Conservation (phyloP, 2,113 vertebrate species). For the Motacilla alba region DNA sequence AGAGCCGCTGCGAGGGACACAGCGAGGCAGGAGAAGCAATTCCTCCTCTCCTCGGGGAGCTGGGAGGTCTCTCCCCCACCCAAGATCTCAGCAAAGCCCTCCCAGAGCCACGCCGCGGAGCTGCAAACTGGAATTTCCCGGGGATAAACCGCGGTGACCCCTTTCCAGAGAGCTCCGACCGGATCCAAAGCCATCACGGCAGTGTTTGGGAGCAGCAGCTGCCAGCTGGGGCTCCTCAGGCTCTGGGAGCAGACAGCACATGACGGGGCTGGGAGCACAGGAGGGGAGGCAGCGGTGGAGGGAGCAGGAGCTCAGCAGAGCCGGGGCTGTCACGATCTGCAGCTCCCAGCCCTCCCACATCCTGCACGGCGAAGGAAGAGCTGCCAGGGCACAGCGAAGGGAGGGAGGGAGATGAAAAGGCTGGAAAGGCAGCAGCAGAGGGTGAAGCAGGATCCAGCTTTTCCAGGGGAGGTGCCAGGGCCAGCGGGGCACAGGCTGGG, state of each 20-base stretch:
- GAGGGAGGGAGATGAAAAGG: constrained; percentile 2
- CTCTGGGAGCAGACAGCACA: neutral
- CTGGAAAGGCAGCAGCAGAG: neutral
- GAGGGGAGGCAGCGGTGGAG: constrained; percentile 40
- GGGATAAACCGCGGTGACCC: neutral
- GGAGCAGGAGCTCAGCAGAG: neutral
- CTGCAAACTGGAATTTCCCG: neutral
- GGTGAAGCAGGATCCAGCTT: neutral
- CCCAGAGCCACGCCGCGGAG: neutral
- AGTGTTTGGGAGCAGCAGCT: neutral
- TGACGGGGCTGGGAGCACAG: neutral
- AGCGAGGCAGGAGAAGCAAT: neutral
- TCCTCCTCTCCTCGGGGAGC: neutral
- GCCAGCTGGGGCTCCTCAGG: constrained; percentile 40
- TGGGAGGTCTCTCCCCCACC: neutral
- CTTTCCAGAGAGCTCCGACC: neutral
- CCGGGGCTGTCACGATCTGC: constrained; percentile 10
- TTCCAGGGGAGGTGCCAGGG: neutral
- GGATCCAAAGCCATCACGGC: neutral
- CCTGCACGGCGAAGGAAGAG: neutral
- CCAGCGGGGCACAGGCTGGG: neutral
- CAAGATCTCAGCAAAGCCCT: neutral
- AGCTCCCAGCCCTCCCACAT: constrained; percentile 47
- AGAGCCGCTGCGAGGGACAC: neutral
- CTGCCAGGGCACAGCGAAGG: neutral